Evolutionary conservation across 2,113 vertebrate genomes (phyloP).

Genomic region (Nothobranchius kuhntae): DNA sequence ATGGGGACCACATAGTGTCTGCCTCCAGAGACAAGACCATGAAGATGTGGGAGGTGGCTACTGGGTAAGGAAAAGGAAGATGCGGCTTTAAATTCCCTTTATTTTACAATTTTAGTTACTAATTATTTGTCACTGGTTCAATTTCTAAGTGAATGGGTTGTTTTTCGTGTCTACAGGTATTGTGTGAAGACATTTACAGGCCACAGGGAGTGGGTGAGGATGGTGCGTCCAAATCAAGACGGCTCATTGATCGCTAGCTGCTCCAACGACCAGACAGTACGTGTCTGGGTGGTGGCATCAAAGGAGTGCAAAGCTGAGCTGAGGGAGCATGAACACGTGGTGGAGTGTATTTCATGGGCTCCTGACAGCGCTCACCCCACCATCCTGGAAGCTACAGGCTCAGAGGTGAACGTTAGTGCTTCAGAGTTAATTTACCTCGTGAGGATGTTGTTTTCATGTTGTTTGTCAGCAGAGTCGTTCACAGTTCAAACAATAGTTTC

Average conservation of each 20-base stretch:
- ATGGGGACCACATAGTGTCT: conserved; percentile 98
- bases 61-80: conserved; percentile 86
- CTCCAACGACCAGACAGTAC: conserved; percentile 98
- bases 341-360: conserved; percentile 98
- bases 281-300: conserved; percentile 95
- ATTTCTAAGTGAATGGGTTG: background rate
- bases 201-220: conserved; percentile 99
- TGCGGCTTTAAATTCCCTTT: background rate
- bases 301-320: conserved; percentile 99
- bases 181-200: conserved; percentile 99
- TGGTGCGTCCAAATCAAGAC: conserved; percentile 98
- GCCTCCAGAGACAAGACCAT: conserved; percentile 99
- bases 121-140: no score
- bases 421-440: background rate
- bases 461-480: no score
- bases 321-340: conserved; percentile 97
- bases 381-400: conserved; percentile 97
- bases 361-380: conserved; percentile 94
- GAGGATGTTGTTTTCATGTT: background rate
- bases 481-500: no score
- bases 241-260: conserved; percentile 97
- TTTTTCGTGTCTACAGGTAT: conserved; percentile 80
- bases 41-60: conserved; percentile 99
- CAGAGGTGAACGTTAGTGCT: conserved; percentile 84
- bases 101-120: background rate